phyloP scores from a whole-genome alignment of 2,113 vertebrate genomes.

The Pterocles orientalis region DNA sequence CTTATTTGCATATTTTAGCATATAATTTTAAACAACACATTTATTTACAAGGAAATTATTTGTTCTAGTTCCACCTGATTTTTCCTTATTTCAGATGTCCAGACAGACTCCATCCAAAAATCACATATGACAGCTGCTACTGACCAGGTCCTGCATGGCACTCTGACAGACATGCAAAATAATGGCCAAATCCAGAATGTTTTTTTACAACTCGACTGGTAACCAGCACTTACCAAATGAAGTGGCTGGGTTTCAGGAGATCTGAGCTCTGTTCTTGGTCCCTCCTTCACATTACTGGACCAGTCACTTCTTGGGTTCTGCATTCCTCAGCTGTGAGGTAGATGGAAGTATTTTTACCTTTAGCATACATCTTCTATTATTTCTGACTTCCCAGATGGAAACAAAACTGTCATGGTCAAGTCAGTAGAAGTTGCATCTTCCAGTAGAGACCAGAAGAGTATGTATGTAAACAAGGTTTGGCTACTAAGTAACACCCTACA shows the following conservation, averaged over 20 bases:
- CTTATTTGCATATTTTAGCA: slow-evolving; percentile 64
- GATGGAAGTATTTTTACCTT: neutral
- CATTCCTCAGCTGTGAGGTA: neutral
- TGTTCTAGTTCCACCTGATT: neutral
- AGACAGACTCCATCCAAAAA: neutral
- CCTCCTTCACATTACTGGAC: neutral
- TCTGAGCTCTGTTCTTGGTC: neutral
- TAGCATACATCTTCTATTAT: neutral
- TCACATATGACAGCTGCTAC: neutral
- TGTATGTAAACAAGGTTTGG: neutral
- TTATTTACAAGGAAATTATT: slow-evolving; percentile 52
- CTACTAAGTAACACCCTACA: neutral
- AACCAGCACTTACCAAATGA: neutral
- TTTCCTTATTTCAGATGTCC: neutral
- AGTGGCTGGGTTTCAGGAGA: neutral
- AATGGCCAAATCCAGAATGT: neutral
- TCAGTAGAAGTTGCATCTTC: neutral
- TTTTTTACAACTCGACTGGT: neutral
- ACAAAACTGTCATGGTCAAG: neutral
- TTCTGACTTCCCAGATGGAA: neutral
- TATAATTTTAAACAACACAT: slow-evolving; percentile 40
- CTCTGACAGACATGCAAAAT: neutral
- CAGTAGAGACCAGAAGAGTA: neutral
- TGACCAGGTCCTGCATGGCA: neutral
- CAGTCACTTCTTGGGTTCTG: neutral